Conservation (phyloP, 2,888 invertebrate species). For the Ditula angustiorana region DNA sequence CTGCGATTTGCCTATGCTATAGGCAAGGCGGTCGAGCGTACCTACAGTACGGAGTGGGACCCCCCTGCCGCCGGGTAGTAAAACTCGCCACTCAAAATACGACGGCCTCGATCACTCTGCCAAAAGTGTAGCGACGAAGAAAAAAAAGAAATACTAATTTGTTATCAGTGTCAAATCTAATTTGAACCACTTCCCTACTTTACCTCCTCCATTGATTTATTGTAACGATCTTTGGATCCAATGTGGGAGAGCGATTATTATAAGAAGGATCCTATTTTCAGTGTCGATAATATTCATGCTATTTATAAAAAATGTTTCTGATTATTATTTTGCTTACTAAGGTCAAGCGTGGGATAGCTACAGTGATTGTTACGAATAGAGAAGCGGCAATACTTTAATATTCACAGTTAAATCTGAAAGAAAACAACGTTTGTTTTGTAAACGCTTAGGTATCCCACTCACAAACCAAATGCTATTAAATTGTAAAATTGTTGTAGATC, state of each 20-base stretch:
- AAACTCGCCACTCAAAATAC: too few relatives aligned
- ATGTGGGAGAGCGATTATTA: conserved; percentile 73
- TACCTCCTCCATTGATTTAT: conserved; percentile 64
- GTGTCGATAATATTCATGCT: conserved; percentile 53
- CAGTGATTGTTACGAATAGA: not conserved
- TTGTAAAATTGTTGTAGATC: too few relatives aligned
- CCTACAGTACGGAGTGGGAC: too few relatives aligned
- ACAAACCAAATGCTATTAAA: too few relatives aligned
- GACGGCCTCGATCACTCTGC: too few relatives aligned
- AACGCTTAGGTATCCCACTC: too few relatives aligned
- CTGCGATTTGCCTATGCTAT: too few relatives aligned
- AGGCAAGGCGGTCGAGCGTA: too few relatives aligned
- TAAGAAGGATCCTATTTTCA: conserved; percentile 68
- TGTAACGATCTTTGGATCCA: conserved; percentile 65
- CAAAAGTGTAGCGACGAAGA: too few relatives aligned
- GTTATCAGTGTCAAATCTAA: not conserved
- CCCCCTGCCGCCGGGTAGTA: too few relatives aligned
- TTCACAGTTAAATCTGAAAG: too few relatives aligned
- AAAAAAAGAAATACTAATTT: not conserved
- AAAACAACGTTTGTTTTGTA: too few relatives aligned
- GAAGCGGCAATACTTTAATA: not conserved
- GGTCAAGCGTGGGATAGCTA: not conserved
- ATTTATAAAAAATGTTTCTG: conserved; percentile 22
- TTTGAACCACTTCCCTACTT: conserved; percentile 18
- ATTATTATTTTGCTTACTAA: conserved; percentile 15